These are phyloP conservation scores for Petrolisthes manimaculis DNA, from an alignment of 2,888 invertebrate genomes.

Conservation along the genomic window DNA sequence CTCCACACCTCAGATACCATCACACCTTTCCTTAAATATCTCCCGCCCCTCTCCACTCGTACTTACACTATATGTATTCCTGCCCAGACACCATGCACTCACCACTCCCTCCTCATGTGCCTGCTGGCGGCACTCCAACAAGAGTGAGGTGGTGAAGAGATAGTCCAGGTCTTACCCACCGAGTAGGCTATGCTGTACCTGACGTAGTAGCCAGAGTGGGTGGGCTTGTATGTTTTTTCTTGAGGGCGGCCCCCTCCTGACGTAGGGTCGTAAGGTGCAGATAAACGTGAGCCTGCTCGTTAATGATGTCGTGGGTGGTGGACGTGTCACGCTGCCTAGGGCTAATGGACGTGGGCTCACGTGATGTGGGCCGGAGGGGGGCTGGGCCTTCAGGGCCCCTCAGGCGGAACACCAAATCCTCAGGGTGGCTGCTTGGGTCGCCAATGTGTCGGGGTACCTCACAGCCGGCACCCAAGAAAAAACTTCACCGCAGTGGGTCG, in stretches of 20 bases:
- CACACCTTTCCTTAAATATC: no score
- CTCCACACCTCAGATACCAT: no score
- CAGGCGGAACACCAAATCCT: constrained; percentile 48
- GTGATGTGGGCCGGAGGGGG: constrained; percentile 40
- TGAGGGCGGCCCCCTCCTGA: not conserved
- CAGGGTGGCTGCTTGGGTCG: constrained; percentile 52
- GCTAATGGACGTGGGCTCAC: constrained; percentile 59
- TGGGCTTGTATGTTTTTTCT: no score
- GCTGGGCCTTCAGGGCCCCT: constrained; percentile 36
- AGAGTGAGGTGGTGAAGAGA: not conserved
- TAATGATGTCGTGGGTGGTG: constrained; percentile 59
- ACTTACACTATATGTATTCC: no score
- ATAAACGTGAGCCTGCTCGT: not conserved
- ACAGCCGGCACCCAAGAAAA: constrained; percentile 33
- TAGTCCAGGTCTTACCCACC: no score
- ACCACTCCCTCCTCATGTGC: no score
- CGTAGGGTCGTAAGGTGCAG: not conserved
- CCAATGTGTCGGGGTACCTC: constrained; percentile 49
- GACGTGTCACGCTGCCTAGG: constrained; percentile 64
- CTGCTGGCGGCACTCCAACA: no score
- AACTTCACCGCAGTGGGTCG: constrained; percentile 52
- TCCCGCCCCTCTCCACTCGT: no score
- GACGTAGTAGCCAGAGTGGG: no score
- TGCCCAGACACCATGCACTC: no score
- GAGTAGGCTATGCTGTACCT: no score